phyloP scores from a whole-genome alignment of 1,140 invertebrate genomes.

The Plutomurus gul region DNA sequence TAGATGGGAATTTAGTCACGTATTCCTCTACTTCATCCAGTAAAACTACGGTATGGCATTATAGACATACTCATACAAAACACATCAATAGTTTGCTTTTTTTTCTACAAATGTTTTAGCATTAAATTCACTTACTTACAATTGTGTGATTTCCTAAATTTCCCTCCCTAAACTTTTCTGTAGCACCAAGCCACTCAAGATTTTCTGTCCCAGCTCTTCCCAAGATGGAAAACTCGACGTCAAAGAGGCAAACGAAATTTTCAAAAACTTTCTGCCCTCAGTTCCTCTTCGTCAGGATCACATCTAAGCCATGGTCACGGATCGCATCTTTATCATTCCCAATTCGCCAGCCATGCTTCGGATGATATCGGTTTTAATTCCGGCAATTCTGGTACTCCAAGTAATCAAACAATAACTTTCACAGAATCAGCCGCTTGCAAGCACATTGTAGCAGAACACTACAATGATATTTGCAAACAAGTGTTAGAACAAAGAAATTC shows the following conservation, averaged over 20 bases:
- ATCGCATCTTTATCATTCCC: conserved; percentile 6
- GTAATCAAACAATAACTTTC: conserved; percentile 56
- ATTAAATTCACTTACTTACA: not conserved
- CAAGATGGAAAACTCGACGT: conserved; percentile 29
- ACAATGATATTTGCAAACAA: conserved; percentile 76
- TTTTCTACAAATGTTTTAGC: not conserved
- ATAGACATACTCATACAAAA: not conserved
- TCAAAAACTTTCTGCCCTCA: not conserved
- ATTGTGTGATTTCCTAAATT: no score
- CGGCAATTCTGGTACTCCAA: not conserved
- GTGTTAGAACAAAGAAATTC: conserved; percentile 77
- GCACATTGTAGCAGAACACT: conserved; percentile 79
- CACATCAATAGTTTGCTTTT: not conserved
- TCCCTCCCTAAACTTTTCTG: not conserved
- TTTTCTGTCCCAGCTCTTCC: conserved; percentile 42
- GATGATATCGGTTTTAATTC: conserved; percentile 35
- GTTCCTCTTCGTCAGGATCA: not conserved
- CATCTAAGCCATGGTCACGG: not conserved
- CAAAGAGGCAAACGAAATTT: not conserved
- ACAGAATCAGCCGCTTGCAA: conserved; percentile 87
- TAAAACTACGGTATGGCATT: not conserved
- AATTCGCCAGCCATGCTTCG: conserved; percentile 57
- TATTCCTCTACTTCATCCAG: not conserved
- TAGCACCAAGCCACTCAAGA: conserved; percentile 35
- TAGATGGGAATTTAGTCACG: conserved; percentile 24